These are phyloP conservation scores for Myoxocephalus aenaeus DNA, from an alignment of 2,797 vertebrate species.

Conservation along the genomic window DNA sequence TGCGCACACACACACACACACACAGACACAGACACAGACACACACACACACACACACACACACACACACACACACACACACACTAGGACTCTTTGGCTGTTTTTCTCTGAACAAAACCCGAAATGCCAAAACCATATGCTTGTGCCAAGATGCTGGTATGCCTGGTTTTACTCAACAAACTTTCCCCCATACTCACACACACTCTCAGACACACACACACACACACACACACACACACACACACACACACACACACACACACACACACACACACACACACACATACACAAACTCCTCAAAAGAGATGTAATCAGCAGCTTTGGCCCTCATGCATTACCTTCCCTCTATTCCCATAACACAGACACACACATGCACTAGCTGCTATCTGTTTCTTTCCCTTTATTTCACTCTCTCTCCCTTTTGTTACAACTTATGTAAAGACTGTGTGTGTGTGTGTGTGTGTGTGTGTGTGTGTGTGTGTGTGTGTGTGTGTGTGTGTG, in stretches of 20 bases:
- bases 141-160: slow-evolving; percentile 62
- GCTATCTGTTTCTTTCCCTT: slow-evolving; percentile 42
- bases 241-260: slow-evolving; percentile 8
- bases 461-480: slow-evolving; percentile 35
- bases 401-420: slow-evolving; percentile 15
- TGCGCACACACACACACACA: slow-evolving; percentile 13
- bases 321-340: slow-evolving; percentile 36
- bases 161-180: slow-evolving; percentile 71
- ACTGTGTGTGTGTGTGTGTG: slow-evolving; percentile 29
- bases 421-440: slow-evolving; percentile 67
- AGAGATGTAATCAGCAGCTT: slow-evolving; percentile 66
- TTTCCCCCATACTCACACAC: slow-evolving; percentile 4
- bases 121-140: slow-evolving; percentile 56
- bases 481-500: slow-evolving; percentile 35
- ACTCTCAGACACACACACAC: not conserved
- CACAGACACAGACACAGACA: not conserved
- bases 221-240: slow-evolving; percentile 15
- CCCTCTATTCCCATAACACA: slow-evolving; percentile 11
- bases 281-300: slow-evolving; percentile 33
- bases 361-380: slow-evolving; percentile 33
- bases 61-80: slow-evolving; percentile 17
- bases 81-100: slow-evolving; percentile 36
- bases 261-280: slow-evolving; percentile 1
- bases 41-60: slow-evolving; percentile 3
- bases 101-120: slow-evolving; percentile 58